Conservation (phyloP, 2,888 invertebrate species). For the Cinara cedri region DNA sequence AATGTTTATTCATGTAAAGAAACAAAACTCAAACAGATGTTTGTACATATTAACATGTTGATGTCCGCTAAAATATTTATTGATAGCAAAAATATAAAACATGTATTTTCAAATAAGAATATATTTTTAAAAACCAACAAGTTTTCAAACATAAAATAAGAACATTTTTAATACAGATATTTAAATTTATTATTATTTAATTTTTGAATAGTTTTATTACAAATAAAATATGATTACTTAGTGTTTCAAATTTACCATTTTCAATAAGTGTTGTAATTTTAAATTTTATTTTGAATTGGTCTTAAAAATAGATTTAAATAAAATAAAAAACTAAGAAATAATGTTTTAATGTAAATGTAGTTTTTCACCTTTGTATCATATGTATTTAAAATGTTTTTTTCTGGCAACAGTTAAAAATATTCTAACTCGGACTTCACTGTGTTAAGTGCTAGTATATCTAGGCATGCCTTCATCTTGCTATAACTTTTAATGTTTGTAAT, state of each 20-base stretch:
- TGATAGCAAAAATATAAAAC: too few relatives aligned
- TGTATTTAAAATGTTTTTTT: constrained; percentile 35
- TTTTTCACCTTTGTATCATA: constrained; percentile 42
- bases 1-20: constrained; percentile 22
- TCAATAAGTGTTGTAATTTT: not conserved
- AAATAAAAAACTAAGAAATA: not conserved
- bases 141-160: too few relatives aligned
- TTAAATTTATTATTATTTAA: too few relatives aligned
- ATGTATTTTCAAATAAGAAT: too few relatives aligned
- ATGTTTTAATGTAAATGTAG: not conserved
- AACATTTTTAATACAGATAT: too few relatives aligned
- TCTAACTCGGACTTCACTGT: constrained; percentile 29
- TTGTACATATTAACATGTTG: constrained; percentile 27
- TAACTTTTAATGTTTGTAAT: too few relatives aligned
- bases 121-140: too few relatives aligned
- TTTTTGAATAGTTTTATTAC: too few relatives aligned
- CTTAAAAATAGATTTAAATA: not conserved
- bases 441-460: constrained; percentile 33
- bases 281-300: not conserved
- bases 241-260: too few relatives aligned
- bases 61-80: constrained; percentile 31
- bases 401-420: not conserved
- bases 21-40: not conserved
- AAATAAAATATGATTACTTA: too few relatives aligned
- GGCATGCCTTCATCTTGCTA: constrained; percentile 30